Evolutionary conservation across 2,113 vertebrate genomes (phyloP).

Genomic region (Gobio gobio): DNA sequence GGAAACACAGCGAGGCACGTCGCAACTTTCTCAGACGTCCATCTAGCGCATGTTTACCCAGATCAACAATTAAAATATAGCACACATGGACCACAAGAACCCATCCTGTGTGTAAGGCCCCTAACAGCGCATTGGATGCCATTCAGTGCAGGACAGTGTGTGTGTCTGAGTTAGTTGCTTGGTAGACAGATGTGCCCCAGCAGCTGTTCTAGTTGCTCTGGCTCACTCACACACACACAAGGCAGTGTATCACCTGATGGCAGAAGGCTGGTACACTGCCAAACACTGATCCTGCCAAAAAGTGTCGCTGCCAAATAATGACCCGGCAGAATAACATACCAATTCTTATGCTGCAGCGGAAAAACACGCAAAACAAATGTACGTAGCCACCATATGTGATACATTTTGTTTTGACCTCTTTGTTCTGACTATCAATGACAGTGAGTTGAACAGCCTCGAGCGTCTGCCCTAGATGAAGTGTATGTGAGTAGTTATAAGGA

Average conservation of each 20-base stretch:
- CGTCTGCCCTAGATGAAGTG: slow-evolving; percentile 28
- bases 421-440: slow-evolving; percentile 38
- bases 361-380: slow-evolving; percentile 34
- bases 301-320: slow-evolving; percentile 53
- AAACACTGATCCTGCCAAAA: slow-evolving; percentile 55
- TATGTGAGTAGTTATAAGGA: slow-evolving; percentile 17
- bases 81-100: slow-evolving; percentile 10
- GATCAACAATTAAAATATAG: background rate
- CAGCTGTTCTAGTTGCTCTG: slow-evolving; percentile 42
- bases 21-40: background rate
- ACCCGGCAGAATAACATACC: slow-evolving; percentile 52
- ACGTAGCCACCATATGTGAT: slow-evolving; percentile 5
- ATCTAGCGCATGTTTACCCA: background rate
- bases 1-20: background rate
- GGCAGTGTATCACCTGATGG: slow-evolving; percentile 54
- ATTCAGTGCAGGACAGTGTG: background rate
- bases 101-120: background rate
- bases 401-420: slow-evolving; percentile 28
- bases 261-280: slow-evolving; percentile 52
- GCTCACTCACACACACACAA: slow-evolving; percentile 23
- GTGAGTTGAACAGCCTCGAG: slow-evolving; percentile 28
- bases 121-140: background rate
- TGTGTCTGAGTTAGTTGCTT: slow-evolving; percentile 39
- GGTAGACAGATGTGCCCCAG: slow-evolving; percentile 51
- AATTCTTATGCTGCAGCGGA: slow-evolving; percentile 41